Base-by-base conservation (phyloP, 2,888 invertebrate species). In the Stegophylla sp. region DNA sequence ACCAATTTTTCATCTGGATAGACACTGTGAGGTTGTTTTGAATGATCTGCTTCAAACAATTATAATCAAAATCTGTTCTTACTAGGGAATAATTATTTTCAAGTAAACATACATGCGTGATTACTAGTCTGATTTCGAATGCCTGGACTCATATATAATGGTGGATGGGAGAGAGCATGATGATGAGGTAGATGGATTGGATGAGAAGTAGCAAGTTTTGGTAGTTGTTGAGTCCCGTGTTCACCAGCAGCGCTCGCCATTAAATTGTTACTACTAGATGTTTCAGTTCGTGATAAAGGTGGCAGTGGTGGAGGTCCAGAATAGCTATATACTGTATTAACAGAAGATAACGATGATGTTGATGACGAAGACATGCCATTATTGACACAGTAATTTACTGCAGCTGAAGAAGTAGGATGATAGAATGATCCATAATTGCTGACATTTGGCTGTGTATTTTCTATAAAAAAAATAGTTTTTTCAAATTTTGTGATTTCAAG, bases 341-440 rank as follows among this genome's bases (percentile, higher is more conserved):
- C 79, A 10, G 79, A 61, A 41, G 71, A 71, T 26, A 48, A 59
- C n/a, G 76, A 59, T 10, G 76, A 59, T 10, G 64, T 13, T 17
- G 66, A 43, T 43, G 77, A 69, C 12, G 77, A 67, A 1, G 67
- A 48, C 26, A 69, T 61, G 12, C 69, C 61, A 23, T 79, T 67
- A 43, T 77, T 79, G 34, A 51, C 71, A 51, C 79, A 71, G 17
- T 79, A 79, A 71, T 79, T 79, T 34, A 79, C 69, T 34, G 71
- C 41, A 23, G 34, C n/a, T 7, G 59, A 34, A 51, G 79, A 71
- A 61, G 28, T 59, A 45, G 61, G 41, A 23, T 79, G 79, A 9
- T 79, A 79, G 15, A 61, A 79, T 23, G 79, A 51, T 41, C 76
- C 71, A 69, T 82, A 82, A 26, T 61, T 71, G 43, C 28, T 69